Conservation (phyloP, 2,888 invertebrate genomes). For the Ernsta delagoae region DNA sequence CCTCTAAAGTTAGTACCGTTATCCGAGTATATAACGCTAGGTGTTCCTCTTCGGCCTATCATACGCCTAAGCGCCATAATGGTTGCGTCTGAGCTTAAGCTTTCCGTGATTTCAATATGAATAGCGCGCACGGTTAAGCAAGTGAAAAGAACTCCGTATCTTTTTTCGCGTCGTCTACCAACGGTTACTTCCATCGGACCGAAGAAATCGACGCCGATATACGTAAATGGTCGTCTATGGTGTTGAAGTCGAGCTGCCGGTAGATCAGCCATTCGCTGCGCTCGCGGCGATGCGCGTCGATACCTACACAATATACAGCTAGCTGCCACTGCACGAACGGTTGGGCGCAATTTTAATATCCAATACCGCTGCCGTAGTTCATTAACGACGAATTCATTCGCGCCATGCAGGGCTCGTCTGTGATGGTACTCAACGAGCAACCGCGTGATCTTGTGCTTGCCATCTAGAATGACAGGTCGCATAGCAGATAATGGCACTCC, state of each 20-base stretch:
- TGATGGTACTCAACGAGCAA: not conserved
- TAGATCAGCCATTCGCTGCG: constrained; percentile 3
- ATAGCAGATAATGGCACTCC: not conserved
- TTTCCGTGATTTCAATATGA: constrained; percentile 37
- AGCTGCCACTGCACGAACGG: not conserved
- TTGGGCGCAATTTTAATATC: not conserved
- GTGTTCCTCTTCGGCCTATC: constrained; percentile 37
- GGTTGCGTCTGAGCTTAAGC: constrained; percentile 1
- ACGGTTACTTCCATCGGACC: constrained; percentile 4
- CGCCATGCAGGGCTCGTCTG: constrained; percentile 2
- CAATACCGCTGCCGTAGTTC: not conserved
- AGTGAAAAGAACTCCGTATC: constrained; percentile 42
- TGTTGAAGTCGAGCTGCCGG: constrained; percentile 19
- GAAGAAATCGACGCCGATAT: not conserved
- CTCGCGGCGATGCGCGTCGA: constrained; percentile 24
- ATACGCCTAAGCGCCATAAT: constrained; percentile 36
- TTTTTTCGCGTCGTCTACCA: constrained; percentile 35
- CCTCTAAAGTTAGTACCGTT: constrained; percentile 40
- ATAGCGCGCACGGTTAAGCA: constrained; percentile 42
- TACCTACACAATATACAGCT: not conserved
- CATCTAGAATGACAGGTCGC: not conserved
- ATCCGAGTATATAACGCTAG: constrained; percentile 38
- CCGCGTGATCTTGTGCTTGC: not conserved
- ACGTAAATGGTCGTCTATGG: not conserved
- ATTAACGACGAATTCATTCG: not conserved